These are phyloP conservation scores for Sarcophaga variegata DNA, from an alignment of 2,888 invertebrate species.

Conservation along the genomic window DNA sequence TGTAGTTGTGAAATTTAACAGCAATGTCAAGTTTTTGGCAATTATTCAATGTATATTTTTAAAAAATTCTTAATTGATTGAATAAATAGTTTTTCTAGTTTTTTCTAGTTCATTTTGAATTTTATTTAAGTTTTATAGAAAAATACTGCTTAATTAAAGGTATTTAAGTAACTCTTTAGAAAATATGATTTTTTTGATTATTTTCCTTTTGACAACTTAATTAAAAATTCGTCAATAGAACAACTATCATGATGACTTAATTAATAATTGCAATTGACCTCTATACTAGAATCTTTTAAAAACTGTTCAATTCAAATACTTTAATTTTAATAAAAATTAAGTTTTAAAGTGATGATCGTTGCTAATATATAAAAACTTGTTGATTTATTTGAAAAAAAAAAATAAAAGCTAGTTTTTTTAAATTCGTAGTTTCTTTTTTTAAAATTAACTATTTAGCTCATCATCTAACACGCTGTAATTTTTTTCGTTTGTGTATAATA, in stretches of 20 bases:
- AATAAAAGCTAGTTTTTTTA: conserved; percentile 67
- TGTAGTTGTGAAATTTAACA: conserved; percentile 37
- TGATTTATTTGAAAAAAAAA: conserved; percentile 73
- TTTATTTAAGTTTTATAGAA: background rate
- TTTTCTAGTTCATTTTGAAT: background rate
- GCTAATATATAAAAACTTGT: conserved; percentile 50
- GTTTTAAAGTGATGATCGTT: conserved; percentile 20
- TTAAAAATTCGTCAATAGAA: background rate
- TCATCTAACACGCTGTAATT: conserved; percentile 63
- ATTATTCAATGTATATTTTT: conserved; percentile 59
- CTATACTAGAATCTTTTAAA: background rate
- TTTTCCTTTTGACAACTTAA: background rate
- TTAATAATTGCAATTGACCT: too few species aligned
- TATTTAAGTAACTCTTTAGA: background rate
- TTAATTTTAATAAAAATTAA: conserved; percentile 62
- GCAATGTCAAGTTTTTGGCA: conserved; percentile 65
- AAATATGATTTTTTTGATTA: background rate
- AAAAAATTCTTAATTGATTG: conserved; percentile 27
- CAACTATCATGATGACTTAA: background rate
- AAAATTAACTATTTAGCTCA: conserved; percentile 55
- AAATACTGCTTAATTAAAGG: too few species aligned
- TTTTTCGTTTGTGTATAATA: conserved; percentile 41
- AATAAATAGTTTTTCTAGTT: background rate
- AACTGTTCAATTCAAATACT: conserved; percentile 74
- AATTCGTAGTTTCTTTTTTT: conserved; percentile 69